Evolutionary conservation across 2,888 invertebrate species (phyloP).

Genomic region (Boloria selene): DNA sequence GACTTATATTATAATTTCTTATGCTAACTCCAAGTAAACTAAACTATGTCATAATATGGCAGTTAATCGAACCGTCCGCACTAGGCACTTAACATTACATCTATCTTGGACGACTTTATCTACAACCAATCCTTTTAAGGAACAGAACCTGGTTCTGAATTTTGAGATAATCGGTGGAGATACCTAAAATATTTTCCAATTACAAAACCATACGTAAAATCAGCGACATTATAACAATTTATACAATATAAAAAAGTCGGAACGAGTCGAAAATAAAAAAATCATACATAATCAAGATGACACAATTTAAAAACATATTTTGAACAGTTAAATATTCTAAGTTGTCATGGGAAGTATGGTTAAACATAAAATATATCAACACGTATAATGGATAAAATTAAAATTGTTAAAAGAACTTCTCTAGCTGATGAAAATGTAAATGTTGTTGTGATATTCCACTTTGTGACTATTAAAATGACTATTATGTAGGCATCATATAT

Average conservation of each 20-base stretch:
- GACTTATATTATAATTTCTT: conserved; percentile 71
- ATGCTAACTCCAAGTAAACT: conserved; percentile 72
- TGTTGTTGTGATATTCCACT: conserved; percentile 65
- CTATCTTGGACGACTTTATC: conserved; percentile 58
- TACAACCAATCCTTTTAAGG: conserved; percentile 56
- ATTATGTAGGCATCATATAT: conserved; percentile 60
- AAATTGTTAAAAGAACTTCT: conserved; percentile 70
- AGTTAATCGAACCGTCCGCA: conserved; percentile 80
- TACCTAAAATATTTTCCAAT: conserved; percentile 48
- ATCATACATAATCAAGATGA: conserved; percentile 48
- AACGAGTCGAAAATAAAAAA: conserved; percentile 33
- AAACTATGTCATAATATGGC: conserved; percentile 82
- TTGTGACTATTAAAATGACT: conserved; percentile 75
- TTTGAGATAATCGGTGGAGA: conserved; percentile 77
- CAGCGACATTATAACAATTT: conserved; percentile 17
- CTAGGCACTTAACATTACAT: conserved; percentile 63
- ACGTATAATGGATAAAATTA: conserved; percentile 63
- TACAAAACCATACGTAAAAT: conserved; percentile 26
- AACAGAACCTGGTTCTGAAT: conserved; percentile 74
- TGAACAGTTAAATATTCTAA: conserved; percentile 48
- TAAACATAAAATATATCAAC: conserved; percentile 66
- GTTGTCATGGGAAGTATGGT: conserved; percentile 79
- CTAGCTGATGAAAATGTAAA: conserved; percentile 72
- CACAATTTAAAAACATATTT: conserved; percentile 72
- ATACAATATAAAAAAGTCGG: conserved; percentile 28